Base-by-base conservation (phyloP, 2,113 vertebrate species). In the Chionodraco myersi region DNA sequence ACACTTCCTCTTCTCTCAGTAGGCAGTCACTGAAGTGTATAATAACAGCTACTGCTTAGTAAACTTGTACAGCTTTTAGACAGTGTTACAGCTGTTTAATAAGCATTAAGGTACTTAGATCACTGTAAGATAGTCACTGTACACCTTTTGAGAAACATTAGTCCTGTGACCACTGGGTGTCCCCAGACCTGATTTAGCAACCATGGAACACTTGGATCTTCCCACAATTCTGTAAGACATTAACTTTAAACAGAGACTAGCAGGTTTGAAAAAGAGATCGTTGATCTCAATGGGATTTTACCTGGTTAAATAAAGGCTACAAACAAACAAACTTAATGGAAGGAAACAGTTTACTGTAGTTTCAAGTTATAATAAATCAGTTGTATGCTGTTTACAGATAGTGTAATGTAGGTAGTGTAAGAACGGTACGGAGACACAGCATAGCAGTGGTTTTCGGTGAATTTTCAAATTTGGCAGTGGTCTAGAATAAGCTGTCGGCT, bases 141-240 rank as follows among this genome's bases (percentile, higher is more conserved):
- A 12, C 5, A 11, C 59, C 18, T 15, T n/a, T 51, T 62, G 23
- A 48, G 58, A 11, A 34, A 6, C 12, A 12, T 56, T 11, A 61
- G 10, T 67, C n/a, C 52, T 65, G 7, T 65, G 57, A 54, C 79
- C 85, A 80, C 72, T 74, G 65, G 83, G 76, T 79, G 79, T 75
- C 79, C 10, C 51, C 63, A 82, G 69, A 84, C 30, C 72, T 80
- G 15, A 62, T 78, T 51, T 36, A 48, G 12, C 47, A 72, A 9
- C 56, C 45, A 45, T 36, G 6, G 13, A 8, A 14, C 41, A 62
- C 65, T 60, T 66, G 8, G 23, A 66, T 62, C 30, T 44, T 8
- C 12, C 9, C 11, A 44, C 23, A 70, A 41, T 15, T 10, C 2
- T 68, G 3, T 45, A 36, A 56, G 56, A 72, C 2, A 52, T 53